Base-by-base conservation (phyloP, 2,797 vertebrate genomes). In the Petrocephalus schoutedeni region DNA sequence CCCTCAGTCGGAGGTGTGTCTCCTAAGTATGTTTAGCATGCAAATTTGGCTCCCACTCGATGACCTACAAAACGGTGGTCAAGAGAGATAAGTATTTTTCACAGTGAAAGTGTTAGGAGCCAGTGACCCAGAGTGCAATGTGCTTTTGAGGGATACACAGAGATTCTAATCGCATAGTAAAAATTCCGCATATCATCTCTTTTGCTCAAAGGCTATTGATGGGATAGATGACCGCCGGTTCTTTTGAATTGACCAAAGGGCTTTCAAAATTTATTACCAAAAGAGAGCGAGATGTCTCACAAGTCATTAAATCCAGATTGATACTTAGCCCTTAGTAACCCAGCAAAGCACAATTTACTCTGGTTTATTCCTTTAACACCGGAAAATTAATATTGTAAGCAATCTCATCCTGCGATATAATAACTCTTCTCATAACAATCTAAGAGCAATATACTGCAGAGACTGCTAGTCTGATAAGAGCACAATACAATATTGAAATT, bases 21-120 rank as follows among this genome's bases (percentile, higher is more conserved):
- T 91, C 45, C 91, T 92, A 92, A 90, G 49, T 21, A 71, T 36
- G 51, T 82, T 91, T 91, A 89, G 87, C 88, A 93, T 92, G 91
- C 88, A 88, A 88, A 95, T 93, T 96, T 94, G 94, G 91, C 91
- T 93, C 92, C 92, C 93, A 92, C 93, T 91, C 92, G 92, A 93
- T 95, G 95, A 95, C 94, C 95, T 95, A 96, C 93, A 96, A 96
- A 96, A 96, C 93, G 93, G 93, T 95, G 94, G 95, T 95, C 94
- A 95, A 94, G 94, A 94, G 92, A 93, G 91, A 91, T 92, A 92
- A 94, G 95, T 95, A 94, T 96, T 93, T 93, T 92, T 88, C 85
- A 92, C 88, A 95, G 94, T 94, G 94, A 94, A 95, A 93, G 93
- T 95, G 94, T 93, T 94, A 94, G 95, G 94, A 95, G 94, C 93